Percentiles rank a stretch among this genome's conserved stretches.
These are phyloP conservation scores for Sarcophaga rosellei DNA, from an alignment of 2,888 invertebrate species.

Conservation along the genomic window DNA sequence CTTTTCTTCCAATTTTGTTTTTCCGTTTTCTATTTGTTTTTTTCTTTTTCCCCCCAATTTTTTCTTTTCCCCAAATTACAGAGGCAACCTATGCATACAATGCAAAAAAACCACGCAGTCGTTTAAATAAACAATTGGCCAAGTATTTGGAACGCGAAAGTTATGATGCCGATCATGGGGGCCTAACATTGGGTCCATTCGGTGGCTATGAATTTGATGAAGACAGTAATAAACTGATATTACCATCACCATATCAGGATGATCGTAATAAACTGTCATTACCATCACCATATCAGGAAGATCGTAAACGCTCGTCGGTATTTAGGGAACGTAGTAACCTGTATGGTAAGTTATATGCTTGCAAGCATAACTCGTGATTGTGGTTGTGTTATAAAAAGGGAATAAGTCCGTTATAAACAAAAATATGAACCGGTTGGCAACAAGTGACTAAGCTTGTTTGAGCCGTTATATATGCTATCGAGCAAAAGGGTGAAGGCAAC, in stretches of 20 bases:
- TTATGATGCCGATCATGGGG: slow-evolving; percentile 75
- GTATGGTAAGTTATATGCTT: slow-evolving; percentile 76
- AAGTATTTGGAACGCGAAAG: slow-evolving; percentile 79
- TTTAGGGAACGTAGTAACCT: slow-evolving; percentile 80
- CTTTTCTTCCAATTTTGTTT: slow-evolving; percentile 2
- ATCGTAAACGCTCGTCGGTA: slow-evolving; percentile 77
- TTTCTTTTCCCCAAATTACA: slow-evolving; percentile 61
- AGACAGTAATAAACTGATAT: slow-evolving; percentile 72
- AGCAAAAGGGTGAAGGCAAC: too few species aligned
- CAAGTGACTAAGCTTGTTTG: too few species aligned
- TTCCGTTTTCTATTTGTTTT: neutral
- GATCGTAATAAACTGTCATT: slow-evolving; percentile 75
- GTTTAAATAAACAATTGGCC: slow-evolving; percentile 79
- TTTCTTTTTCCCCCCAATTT: too few species aligned
- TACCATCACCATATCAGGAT: slow-evolving; percentile 71
- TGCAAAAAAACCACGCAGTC: slow-evolving; percentile 76
- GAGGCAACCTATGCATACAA: slow-evolving; percentile 74
- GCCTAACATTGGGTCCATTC: slow-evolving; percentile 72
- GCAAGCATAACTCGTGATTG: neutral
- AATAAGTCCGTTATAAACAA: too few species aligned
- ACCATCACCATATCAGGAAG: slow-evolving; percentile 72
- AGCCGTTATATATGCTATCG: too few species aligned
- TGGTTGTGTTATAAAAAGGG: too few species aligned
- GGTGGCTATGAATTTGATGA: slow-evolving; percentile 78
- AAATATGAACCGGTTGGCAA: too few species aligned